Base-by-base conservation (phyloP, 2,888 invertebrate species). In the Barypeithes pellucidus region DNA sequence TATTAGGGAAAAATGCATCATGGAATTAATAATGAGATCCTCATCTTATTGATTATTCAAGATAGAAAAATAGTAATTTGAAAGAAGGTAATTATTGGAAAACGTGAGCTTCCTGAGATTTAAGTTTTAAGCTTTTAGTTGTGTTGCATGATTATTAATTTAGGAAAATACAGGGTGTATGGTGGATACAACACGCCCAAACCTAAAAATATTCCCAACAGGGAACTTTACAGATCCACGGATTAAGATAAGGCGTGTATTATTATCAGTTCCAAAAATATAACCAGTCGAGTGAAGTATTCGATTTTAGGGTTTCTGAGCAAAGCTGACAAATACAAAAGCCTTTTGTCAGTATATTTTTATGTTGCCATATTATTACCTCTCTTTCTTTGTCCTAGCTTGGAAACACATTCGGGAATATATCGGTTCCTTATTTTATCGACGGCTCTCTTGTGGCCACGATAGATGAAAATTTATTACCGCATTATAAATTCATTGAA, bases 401-500 rank as follows among this genome's bases (percentile, higher is more conserved):
- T 29, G 3, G 9, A 29, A 29, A 29, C 3, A 29, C 2, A 29
- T 29, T 29, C 7, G 9, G 29, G 7, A 7, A 52, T 29, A n/a
- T 52, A 29, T 52, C 8, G 24, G 3, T 52, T 14, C 24, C n/a
- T 29, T 29, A 5, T 52, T 29, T 52, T 29, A 24, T 52, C 29
- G 14, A 29, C 5, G 14, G 24, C 14, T 12, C 14, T 14, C 29
- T 24, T 52, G 52, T 52, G n/a, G 29, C 29, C 52, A 29, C 14
- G 14, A 29, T 14, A 52, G 52, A 52, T 7, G 52, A 29, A 52
- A 52, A 52, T 52, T 52, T 52, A 52, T 24, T 29, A 24, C 29
- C n/a, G n/a, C 2, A 52, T 52, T 52, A 52, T 52, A 29, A 24
- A 52, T 52, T 52, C 52, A 52, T 52, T 52, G 52, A 52, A 12